These are phyloP conservation scores for Acropora tenuis DNA, from an alignment of 64 coral and sea anemone genomes.

Conservation along the genomic window DNA sequence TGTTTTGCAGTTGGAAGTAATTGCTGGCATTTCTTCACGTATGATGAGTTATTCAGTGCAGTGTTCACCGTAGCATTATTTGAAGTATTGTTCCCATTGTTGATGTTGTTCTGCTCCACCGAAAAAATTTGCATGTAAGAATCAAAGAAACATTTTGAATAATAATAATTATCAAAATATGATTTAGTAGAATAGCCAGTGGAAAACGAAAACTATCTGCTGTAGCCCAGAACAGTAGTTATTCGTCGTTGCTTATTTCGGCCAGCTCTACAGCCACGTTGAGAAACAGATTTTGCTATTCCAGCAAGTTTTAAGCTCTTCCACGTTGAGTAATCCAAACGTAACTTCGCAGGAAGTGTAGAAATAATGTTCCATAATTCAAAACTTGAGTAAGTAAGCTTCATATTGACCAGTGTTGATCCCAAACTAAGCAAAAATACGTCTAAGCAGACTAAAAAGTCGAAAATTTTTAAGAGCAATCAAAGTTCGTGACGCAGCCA, in stretches of 20 bases:
- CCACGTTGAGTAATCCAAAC: background rate
- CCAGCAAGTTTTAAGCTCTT: constrained; percentile 19
- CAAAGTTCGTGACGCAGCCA: no score
- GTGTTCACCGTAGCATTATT: no score
- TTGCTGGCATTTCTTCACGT: background rate
- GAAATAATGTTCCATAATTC: constrained; percentile 27
- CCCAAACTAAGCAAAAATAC: no score
- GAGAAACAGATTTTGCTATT: constrained; percentile 18
- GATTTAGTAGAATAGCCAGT: background rate
- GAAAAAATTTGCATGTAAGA: no score
- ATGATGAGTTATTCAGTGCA: background rate
- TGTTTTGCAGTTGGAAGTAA: constrained; percentile 14
- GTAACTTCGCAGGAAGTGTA: background rate
- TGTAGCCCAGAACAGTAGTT: background rate
- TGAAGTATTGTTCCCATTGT: no score
- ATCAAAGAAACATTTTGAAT: no score
- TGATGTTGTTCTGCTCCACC: no score
- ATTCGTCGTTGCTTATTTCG: constrained; percentile 3
- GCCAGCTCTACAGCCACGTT: constrained; percentile 25
- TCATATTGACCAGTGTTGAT: no score
- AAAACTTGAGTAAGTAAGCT: constrained; percentile 15
- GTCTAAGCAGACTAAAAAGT: no score
- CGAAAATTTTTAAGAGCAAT: no score
- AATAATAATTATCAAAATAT: background rate
- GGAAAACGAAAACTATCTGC: background rate